Evolutionary conservation across 2,797 vertebrate species (phyloP), one percentile per base, ranked within the genome.

Genomic region (Ambastaia sidthimunki): DNA sequence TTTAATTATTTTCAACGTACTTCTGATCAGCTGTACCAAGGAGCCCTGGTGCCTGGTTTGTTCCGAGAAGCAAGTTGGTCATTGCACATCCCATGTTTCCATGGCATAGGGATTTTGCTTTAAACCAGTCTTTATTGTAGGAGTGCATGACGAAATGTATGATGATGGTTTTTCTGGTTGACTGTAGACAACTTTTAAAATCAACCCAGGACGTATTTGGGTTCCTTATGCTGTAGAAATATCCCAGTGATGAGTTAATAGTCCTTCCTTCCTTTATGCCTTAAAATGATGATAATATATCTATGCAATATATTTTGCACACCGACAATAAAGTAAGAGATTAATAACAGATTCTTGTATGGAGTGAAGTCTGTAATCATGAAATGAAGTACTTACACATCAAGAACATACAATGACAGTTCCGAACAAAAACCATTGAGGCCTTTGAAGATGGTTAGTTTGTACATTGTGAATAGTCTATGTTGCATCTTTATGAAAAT

Each of bases 291-390:
- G 69, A 59, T 62, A 28, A 28, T 28, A 28, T 28, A 2, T 28
- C 28, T 28, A 21, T 94, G 93, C 94, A 94, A 94, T 93, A 93
- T 68, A 82, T 74, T 28, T 77, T 90, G 85, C 85, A 69, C 60
- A 85, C 87, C 84, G 72, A 80, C 55, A 85, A 80, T 90, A 37
- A 41, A 88, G 80, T 83, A 21, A 12, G 23, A 66, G 80, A 74
- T 77, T 82, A 54, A 69, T 70, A 70, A 80, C 55, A 28, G 57
- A 23, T 28, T 81, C 76, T 76, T 67, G 63, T 80, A 66, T 75
- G 84, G 88, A 89, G 87, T 80, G 88, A 88, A 89, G 80, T 82
- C 83, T 84, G 85, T 86, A 83, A 80, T 77, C 79, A 68, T 87
- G 15, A 78, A 80, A 86, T 69, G 13, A 60, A 74, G 76, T 74